A percentile compares a stretch with the other conserved stretches of the same genome.
Evolutionary conservation across 2,113 vertebrate genomes (phyloP).

Genomic region (Xiphias gladius): DNA sequence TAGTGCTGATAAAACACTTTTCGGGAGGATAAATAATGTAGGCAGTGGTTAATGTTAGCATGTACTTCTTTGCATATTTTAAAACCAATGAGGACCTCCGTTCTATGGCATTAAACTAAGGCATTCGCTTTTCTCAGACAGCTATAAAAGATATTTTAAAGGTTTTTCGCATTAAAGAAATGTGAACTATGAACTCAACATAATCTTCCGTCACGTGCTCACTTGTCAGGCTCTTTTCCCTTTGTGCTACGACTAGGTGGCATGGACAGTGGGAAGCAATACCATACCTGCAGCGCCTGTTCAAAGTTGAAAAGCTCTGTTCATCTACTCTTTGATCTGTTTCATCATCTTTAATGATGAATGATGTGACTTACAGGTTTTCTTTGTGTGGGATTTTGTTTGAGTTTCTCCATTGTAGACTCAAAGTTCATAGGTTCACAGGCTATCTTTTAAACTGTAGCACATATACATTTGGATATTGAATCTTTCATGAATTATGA

Average conservation of each 20-base stretch:
- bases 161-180: slow-evolving; percentile 72
- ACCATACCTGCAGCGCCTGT: slow-evolving; percentile 45
- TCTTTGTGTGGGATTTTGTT: slow-evolving; percentile 53
- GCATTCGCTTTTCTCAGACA: slow-evolving; percentile 64
- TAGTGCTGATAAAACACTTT: slow-evolving; percentile 81
- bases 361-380: slow-evolving; percentile 53
- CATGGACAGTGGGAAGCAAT: slow-evolving; percentile 42
- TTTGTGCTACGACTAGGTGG: slow-evolving; percentile 42
- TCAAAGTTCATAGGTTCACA: slow-evolving; percentile 37
- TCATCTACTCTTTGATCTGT: slow-evolving; percentile 60
- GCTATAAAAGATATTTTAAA: slow-evolving; percentile 69
- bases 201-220: slow-evolving; percentile 73
- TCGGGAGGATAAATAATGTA: slow-evolving; percentile 80
- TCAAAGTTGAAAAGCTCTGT: slow-evolving; percentile 57
- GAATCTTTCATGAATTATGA: slow-evolving; percentile 19
- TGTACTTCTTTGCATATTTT: slow-evolving; percentile 85
- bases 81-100: slow-evolving; percentile 68
- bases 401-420: slow-evolving; percentile 15
- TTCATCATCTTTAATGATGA: slow-evolving; percentile 56
- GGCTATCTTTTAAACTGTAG: slow-evolving; percentile 16
- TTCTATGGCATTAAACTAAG: slow-evolving; percentile 73
- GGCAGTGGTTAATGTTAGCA: slow-evolving; percentile 78
- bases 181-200: slow-evolving; percentile 74
- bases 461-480: slow-evolving; percentile 13
- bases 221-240: slow-evolving; percentile 59